phyloP scores from a whole-genome alignment of 2,113 vertebrate species.

The Pycnonotus jocosus region DNA sequence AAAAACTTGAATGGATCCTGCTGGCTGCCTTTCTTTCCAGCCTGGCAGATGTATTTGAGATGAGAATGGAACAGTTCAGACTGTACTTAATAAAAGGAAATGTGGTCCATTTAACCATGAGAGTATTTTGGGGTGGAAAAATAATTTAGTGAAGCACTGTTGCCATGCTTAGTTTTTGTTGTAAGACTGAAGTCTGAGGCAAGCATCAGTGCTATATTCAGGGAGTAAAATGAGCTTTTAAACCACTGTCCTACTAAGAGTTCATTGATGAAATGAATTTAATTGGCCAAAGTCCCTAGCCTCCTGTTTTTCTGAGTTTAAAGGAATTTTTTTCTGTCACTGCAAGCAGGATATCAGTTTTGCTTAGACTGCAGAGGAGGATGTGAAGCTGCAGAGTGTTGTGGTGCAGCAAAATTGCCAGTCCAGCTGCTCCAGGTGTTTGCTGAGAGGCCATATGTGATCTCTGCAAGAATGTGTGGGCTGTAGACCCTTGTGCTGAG shows the following conservation, averaged over 20 bases:
- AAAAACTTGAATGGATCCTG: neutral
- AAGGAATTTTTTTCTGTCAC: neutral
- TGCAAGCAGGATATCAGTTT: neutral
- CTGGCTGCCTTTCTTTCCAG: neutral
- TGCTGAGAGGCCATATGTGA: slow-evolving; percentile 29
- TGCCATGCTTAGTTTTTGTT: neutral
- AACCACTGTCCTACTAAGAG: neutral
- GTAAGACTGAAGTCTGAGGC: neutral
- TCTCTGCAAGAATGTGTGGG: neutral
- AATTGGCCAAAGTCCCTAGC: neutral
- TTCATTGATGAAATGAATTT: neutral
- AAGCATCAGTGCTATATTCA: neutral
- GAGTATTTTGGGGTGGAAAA: neutral
- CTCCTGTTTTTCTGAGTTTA: neutral
- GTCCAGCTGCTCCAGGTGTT: neutral
- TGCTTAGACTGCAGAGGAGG: neutral
- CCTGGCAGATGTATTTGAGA: neutral
- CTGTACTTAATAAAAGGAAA: neutral
- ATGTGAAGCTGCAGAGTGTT: neutral
- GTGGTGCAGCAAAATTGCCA: neutral
- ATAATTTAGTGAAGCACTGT: neutral
- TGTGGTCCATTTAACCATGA: neutral
- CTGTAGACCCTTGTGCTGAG: neutral
- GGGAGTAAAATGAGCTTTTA: neutral
- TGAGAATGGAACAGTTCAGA: neutral